These are phyloP conservation scores for Geococcyx californianus DNA, from an alignment of 2,113 vertebrate genomes.

Conservation along the genomic window DNA sequence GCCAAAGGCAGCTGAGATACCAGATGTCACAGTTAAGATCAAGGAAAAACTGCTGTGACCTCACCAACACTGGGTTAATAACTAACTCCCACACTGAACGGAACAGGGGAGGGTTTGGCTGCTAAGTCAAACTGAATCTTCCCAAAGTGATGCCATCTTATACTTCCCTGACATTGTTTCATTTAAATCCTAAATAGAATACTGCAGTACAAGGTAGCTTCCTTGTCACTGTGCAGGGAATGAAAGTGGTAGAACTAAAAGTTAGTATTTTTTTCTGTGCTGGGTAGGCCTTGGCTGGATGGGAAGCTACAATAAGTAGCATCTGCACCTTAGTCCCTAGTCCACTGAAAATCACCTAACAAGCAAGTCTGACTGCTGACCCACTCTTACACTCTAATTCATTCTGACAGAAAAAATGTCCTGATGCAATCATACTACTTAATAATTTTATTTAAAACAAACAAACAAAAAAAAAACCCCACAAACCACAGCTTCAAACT, in stretches of 20 bases:
- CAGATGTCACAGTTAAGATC: not conserved
- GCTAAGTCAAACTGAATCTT: not conserved
- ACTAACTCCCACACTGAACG: not conserved
- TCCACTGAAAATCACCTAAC: not conserved
- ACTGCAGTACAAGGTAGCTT: not conserved
- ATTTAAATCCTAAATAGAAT: not conserved
- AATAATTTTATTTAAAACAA: not conserved
- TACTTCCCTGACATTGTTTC: not conserved
- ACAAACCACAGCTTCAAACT: not conserved
- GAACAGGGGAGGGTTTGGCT: not conserved
- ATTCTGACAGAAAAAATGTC: slow-evolving; percentile 24
- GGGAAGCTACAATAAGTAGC: no score
- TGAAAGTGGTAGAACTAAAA: not conserved
- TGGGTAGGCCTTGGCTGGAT: no score
- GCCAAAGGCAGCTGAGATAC: not conserved
- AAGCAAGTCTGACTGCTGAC: slow-evolving; percentile 27
- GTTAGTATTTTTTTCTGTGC: not conserved
- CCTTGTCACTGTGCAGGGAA: not conserved
- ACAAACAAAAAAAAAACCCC: not conserved
- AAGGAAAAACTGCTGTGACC: not conserved
- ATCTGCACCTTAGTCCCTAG: no score
- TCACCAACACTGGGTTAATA: not conserved
- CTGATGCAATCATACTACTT: not conserved
- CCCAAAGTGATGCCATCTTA: not conserved
- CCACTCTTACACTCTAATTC: not conserved